A percentile compares a stretch with the other conserved stretches of the same genome.
phyloP scores from a whole-genome alignment of 2,888 invertebrate species.

The Monopis laevigella region DNA sequence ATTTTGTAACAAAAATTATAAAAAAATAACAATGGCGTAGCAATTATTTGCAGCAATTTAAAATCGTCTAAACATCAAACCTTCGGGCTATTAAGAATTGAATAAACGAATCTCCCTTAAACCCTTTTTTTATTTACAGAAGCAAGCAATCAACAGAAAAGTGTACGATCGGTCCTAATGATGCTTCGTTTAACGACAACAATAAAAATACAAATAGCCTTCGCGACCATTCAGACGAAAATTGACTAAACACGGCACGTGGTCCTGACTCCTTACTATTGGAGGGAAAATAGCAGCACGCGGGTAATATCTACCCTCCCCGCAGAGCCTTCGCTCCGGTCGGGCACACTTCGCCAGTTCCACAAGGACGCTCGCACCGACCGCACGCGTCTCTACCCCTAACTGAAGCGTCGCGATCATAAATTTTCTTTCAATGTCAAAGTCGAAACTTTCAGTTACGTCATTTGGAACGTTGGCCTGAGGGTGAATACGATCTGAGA shows the following conservation, averaged over 20 bases:
- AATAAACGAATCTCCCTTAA: conserved; percentile 3
- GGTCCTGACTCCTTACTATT: conserved; percentile 29
- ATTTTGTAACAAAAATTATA: too few species aligned
- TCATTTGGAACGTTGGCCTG: conserved; percentile 30
- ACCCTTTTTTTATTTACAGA: conserved; percentile 13
- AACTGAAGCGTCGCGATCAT: conserved; percentile 10
- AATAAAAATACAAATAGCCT: conserved; percentile 48
- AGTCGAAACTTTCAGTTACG: conserved; percentile 46
- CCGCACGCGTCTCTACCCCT: conserved; percentile 28
- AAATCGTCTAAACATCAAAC: conserved; percentile 1
- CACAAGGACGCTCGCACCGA: conserved; percentile 33
- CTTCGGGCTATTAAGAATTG: conserved; percentile 6
- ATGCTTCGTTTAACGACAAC: conserved; percentile 44
- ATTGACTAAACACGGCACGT: conserved; percentile 55
- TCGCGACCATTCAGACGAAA: conserved; percentile 39
- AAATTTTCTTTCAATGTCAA: conserved; percentile 6
- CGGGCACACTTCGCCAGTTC: conserved; percentile 31
- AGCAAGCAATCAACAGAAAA: conserved; percentile 33
- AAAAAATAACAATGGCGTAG: too few species aligned
- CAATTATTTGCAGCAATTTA: conserved; percentile 3
- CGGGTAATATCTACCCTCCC: conserved; percentile 46
- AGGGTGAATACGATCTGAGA: conserved; percentile 33
- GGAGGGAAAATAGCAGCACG: conserved; percentile 43
- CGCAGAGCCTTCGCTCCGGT: conserved; percentile 25
- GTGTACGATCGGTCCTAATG: conserved; percentile 36